phyloP scores from a whole-genome alignment of 1,140 invertebrate species.

The Drosophila nikananu region DNA sequence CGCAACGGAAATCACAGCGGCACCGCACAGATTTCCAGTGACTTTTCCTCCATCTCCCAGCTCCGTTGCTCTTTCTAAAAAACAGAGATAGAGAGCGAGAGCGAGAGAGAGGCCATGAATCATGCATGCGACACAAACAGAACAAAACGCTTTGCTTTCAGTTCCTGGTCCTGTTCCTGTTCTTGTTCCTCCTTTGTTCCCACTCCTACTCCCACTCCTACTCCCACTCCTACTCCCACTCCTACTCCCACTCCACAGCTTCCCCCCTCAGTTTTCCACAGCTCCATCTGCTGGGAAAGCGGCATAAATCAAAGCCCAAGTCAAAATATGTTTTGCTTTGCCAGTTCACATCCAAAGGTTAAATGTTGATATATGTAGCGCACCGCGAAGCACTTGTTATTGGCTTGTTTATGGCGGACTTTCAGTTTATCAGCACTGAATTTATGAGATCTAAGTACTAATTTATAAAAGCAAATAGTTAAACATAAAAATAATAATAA shows the following conservation, averaged over 20 bases:
- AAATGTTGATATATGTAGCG: constrained; percentile 40
- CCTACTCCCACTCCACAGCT: not conserved
- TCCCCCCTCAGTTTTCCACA: not conserved
- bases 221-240: no score
- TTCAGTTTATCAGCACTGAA: constrained; percentile 7
- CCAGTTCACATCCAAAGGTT: constrained; percentile 40
- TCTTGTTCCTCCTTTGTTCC: not conserved
- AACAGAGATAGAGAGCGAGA: constrained; percentile 21
- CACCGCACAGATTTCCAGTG: constrained; percentile 71
- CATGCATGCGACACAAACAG: constrained; percentile 76
- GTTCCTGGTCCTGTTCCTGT: not conserved
- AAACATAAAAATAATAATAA: not conserved
- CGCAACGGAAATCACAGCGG: constrained; percentile 69
- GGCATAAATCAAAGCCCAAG: constrained; percentile 77
- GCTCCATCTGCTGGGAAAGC: constrained; percentile 17
- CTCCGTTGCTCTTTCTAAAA: constrained; percentile 18
- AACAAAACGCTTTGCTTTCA: constrained; percentile 53
- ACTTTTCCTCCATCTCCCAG: constrained; percentile 44
- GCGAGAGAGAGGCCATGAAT: constrained; percentile 60
- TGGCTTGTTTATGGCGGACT: constrained; percentile 38
- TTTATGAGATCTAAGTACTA: not conserved
- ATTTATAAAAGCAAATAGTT: not conserved
- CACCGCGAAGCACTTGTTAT: constrained; percentile 30
- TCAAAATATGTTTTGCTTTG: constrained; percentile 78
- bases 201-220: not conserved